Percentiles rank a stretch among this genome's conserved stretches.
phyloP scores from a whole-genome alignment of 2,113 vertebrate species.

The Mirounga angustirostris region DNA sequence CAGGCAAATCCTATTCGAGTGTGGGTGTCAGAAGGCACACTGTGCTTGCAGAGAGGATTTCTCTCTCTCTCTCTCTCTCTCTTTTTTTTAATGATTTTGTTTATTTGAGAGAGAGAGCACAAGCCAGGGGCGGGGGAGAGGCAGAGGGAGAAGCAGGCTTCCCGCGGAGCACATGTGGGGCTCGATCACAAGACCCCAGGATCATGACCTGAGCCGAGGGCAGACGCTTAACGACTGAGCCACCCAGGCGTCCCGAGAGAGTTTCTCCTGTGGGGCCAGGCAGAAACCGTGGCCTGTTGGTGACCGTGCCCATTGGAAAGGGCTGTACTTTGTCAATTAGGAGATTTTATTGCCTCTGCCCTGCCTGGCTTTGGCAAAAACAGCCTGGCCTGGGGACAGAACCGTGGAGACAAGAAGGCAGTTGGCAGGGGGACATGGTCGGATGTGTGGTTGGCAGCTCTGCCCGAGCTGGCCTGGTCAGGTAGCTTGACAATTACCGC shows the following conservation, averaged over 20 bases:
- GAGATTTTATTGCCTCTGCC: neutral
- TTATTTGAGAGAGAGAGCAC: neutral
- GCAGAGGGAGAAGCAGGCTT: neutral
- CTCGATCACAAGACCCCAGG: too few relatives aligned
- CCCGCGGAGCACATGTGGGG: too few relatives aligned
- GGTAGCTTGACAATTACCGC: neutral
- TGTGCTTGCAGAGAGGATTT: neutral
- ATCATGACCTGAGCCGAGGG: too few relatives aligned
- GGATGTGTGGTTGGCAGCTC: neutral
- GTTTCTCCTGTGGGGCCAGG: neutral
- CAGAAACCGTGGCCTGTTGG: neutral
- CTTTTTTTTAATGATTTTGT: too few relatives aligned
- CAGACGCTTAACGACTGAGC: too few relatives aligned
- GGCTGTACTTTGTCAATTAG: neutral
- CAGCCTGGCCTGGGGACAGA: neutral
- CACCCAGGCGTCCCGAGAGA: neutral
- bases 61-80: neutral
- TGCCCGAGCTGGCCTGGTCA: neutral
- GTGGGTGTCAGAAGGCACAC: neutral
- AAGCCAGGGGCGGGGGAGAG: neutral
- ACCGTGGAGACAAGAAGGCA: neutral
- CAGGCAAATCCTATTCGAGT: neutral
- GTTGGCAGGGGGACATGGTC: neutral
- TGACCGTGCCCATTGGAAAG: neutral
- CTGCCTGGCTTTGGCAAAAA: conserved; percentile 64